A percentile compares a stretch with the other conserved stretches of the same genome.
These are phyloP conservation scores for Drosophila percnosoma DNA, from an alignment of 2,888 invertebrate species.

Conservation along the genomic window DNA sequence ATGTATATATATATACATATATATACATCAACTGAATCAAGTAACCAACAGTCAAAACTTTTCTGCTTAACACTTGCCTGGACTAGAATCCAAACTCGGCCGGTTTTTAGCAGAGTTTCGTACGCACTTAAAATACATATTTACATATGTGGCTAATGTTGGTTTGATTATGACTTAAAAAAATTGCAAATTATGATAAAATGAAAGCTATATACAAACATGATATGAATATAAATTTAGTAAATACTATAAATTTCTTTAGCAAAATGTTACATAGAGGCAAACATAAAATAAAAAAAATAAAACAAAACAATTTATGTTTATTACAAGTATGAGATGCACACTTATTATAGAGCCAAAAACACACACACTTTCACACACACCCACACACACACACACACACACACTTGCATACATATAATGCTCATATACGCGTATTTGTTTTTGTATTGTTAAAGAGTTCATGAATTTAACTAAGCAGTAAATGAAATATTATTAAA, in stretches of 20 bases:
- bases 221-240: constrained; percentile 45
- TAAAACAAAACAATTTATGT: constrained; percentile 39
- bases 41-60: constrained; percentile 5
- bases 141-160: constrained; percentile 74
- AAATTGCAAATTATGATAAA: constrained; percentile 19
- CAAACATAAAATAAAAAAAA: constrained; percentile 32
- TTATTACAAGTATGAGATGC: constrained; percentile 36
- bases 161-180: constrained; percentile 64
- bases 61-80: constrained; percentile 17
- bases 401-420: constrained; percentile 52
- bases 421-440: constrained; percentile 75
- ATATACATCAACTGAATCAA: constrained; percentile 8
- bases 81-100: not conserved
- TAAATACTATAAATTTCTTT: constrained; percentile 61
- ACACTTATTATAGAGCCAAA: constrained; percentile 37
- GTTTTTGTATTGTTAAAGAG: constrained; percentile 67
- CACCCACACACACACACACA: constrained; percentile 16
- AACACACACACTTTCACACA: constrained; percentile 24
- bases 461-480: constrained; percentile 61
- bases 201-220: constrained; percentile 34
- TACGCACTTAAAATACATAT: constrained; percentile 47
- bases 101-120: constrained; percentile 18
- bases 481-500: constrained; percentile 45
- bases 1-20: constrained; percentile 11
- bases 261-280: constrained; percentile 60